Evolutionary conservation across 2,888 invertebrate genomes (phyloP).

Genomic region (Trisateles emortualis): DNA sequence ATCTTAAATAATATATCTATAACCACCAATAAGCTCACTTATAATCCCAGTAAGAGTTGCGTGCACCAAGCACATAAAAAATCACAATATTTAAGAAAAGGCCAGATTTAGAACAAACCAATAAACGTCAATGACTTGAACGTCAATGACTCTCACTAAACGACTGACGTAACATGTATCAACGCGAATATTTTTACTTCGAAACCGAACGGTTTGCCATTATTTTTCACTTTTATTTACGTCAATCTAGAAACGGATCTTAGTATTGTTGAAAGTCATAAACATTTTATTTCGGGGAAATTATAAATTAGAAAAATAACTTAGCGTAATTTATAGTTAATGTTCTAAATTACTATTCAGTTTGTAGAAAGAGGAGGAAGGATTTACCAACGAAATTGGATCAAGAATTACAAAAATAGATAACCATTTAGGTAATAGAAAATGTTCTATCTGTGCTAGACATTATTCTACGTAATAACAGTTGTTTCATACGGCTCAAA

Average conservation of each 20-base stretch:
- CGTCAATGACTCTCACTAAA: not conserved
- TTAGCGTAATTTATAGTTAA: not conserved
- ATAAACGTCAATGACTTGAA: not conserved
- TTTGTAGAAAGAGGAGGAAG: too few relatives aligned
- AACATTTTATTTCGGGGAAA: not conserved
- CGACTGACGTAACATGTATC: constrained; percentile 9
- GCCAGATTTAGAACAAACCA: not conserved
- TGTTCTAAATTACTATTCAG: not conserved
- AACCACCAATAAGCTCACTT: too few relatives aligned
- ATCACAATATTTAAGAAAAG: not conserved
- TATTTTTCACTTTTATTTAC: not conserved
- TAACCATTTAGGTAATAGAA: too few relatives aligned
- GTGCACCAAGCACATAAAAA: not conserved
- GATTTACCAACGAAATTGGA: too few relatives aligned
- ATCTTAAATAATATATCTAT: too few relatives aligned
- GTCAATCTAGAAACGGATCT: not conserved
- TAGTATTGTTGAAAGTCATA: not conserved
- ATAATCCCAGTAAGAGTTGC: not conserved
- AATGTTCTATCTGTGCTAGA: too few relatives aligned
- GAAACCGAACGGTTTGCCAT: not conserved
- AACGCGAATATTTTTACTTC: constrained; percentile 1
- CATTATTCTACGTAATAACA: too few relatives aligned
- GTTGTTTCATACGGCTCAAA: too few relatives aligned
- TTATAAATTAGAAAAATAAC: not conserved
- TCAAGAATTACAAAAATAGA: too few relatives aligned